A percentile compares a stretch with the other conserved stretches of the same genome.
phyloP scores from a whole-genome alignment of 2,113 vertebrate genomes.

The Chroicocephalus ridibundus region DNA sequence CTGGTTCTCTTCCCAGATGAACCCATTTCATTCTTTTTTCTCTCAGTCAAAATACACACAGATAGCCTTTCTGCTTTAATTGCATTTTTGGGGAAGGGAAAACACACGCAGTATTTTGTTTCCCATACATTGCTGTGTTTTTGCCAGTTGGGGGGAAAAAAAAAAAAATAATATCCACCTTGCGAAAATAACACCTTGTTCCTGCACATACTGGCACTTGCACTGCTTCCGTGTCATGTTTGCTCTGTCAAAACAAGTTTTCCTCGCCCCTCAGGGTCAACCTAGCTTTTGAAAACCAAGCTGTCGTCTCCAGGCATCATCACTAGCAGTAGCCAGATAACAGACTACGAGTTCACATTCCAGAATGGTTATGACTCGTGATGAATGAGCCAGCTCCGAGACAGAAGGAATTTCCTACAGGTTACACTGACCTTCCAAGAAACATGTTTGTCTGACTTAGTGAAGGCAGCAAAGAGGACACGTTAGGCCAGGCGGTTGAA shows the following conservation, averaged over 20 bases:
- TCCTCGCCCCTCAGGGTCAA: slow-evolving; percentile 56
- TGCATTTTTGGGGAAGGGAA: not conserved
- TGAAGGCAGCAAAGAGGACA: not conserved
- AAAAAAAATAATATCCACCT: not conserved
- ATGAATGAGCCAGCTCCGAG: slow-evolving; percentile 52
- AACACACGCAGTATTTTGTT: not conserved
- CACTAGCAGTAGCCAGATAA: slow-evolving; percentile 40
- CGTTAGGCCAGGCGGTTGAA: not conserved
- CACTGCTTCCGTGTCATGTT: slow-evolving; percentile 21
- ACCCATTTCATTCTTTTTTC: not conserved
- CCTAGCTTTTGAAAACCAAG: slow-evolving; percentile 59
- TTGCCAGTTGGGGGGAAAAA: not conserved
- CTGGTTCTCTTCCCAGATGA: not conserved
- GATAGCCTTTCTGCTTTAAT: not conserved
- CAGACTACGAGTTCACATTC: slow-evolving; percentile 50
- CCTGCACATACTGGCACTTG: slow-evolving; percentile 8
- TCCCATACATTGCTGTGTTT: not conserved
- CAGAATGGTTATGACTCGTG: slow-evolving; percentile 31
- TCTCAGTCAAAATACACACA: not conserved
- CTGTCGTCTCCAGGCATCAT: slow-evolving; percentile 60
- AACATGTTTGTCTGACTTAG: slow-evolving; percentile 25
- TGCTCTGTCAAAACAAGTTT: slow-evolving; percentile 64
- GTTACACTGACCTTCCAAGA: slow-evolving; percentile 59
- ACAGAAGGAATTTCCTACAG: slow-evolving; percentile 61
- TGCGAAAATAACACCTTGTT: slow-evolving; percentile 32